A percentile compares a stretch with the other conserved stretches of the same genome.
Conservation (phyloP, 2,797 vertebrate genomes). For the Florisuga fusca region DNA sequence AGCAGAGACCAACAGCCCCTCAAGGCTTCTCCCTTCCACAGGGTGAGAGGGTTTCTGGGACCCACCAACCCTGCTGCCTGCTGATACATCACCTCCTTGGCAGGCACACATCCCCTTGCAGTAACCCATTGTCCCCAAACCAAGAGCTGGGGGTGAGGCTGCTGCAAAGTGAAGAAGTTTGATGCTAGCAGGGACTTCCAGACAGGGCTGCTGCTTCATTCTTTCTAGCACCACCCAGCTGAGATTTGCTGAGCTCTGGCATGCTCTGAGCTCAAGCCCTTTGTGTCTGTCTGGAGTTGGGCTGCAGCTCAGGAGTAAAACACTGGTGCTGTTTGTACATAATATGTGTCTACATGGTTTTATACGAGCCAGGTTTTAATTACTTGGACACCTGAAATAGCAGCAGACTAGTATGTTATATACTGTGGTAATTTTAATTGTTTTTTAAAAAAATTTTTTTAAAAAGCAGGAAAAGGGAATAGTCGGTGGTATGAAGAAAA, state of each 20-base stretch:
- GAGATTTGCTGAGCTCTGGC: neutral
- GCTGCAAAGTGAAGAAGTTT: neutral
- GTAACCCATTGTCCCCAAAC: neutral
- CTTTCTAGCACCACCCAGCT: neutral
- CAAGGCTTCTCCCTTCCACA: neutral
- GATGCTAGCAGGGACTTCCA: neutral
- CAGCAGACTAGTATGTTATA: neutral
- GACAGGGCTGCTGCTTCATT: rapidly evolving
- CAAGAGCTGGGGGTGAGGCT: neutral
- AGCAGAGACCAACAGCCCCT: neutral
- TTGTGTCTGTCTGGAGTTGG: neutral
- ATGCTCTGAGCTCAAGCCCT: neutral
- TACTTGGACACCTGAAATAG: neutral
- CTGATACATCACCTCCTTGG: rapidly evolving
- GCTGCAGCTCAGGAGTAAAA: neutral
- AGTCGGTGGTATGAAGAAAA: neutral
- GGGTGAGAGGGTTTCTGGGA: neutral
- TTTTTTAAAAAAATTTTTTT: neutral
- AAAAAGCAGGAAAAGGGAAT: neutral
- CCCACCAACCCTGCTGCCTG: neutral
- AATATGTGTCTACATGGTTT: rapidly evolving
- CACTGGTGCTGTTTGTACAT: neutral
- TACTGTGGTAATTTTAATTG: neutral
- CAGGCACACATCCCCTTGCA: neutral
- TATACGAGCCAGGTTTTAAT: neutral